Evolutionary conservation across 2,113 vertebrate species (phyloP).

Genomic region (Rhea pennata): DNA sequence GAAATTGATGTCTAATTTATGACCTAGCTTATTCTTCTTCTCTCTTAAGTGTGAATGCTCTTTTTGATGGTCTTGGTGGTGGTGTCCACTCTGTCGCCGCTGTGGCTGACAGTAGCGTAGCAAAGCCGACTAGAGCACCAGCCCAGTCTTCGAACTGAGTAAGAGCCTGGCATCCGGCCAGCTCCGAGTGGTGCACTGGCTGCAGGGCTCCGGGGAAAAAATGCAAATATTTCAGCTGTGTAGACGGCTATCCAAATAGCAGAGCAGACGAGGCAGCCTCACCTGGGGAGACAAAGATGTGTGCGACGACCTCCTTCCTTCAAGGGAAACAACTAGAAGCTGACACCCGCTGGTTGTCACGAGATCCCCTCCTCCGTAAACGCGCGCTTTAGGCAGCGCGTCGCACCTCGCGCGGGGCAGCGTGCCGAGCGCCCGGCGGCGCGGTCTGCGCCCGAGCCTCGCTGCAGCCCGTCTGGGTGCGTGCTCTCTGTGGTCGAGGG

Average conservation of each 20-base stretch:
- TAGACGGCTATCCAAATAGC: conserved; percentile 37
- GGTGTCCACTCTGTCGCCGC: conserved; percentile 10
- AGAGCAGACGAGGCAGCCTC: conserved; percentile 26
- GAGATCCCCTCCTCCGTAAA: not conserved
- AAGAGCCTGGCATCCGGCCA: conserved; percentile 45
- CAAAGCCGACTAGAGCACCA: not conserved
- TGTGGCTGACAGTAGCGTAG: not conserved
- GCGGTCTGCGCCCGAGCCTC: not conserved
- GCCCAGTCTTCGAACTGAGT: conserved; percentile 15
- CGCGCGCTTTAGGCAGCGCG: not conserved
- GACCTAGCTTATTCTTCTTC: not conserved
- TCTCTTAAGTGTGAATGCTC: not conserved
- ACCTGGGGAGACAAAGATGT: not conserved
- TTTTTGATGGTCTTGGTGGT: conserved; percentile 9
- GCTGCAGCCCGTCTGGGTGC: not conserved
- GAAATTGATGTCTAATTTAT: conserved; percentile 34
- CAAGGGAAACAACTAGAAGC: conserved; percentile 7
- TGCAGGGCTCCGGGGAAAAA: conserved; percentile 12
- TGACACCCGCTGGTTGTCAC: not conserved
- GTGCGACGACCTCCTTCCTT: conserved; percentile 2
- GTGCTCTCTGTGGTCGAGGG: not conserved
- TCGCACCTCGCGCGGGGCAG: not conserved
- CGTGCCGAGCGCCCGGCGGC: not conserved
- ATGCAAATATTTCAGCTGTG: conserved; percentile 41
- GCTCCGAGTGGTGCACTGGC: conserved; percentile 32